These are phyloP conservation scores for Tipula helvola DNA, from an alignment of 2,888 invertebrate species.

Conservation along the genomic window DNA sequence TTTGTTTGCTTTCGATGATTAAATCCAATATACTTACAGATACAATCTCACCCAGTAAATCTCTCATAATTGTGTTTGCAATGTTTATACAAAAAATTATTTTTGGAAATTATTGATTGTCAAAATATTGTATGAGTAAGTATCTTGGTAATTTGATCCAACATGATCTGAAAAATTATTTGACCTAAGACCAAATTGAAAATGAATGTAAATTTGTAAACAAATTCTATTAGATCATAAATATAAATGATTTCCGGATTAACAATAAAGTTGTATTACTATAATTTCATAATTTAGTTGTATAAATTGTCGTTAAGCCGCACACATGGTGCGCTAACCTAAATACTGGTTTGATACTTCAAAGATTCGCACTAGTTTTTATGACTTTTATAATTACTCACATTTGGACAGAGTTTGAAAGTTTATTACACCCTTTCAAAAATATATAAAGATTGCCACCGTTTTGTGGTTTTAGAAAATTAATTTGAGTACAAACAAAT, in stretches of 20 bases:
- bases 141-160: background rate
- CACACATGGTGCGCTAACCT: background rate
- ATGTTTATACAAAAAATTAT: background rate
- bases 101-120: background rate
- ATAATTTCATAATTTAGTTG: background rate
- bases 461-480: background rate
- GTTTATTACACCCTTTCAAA: background rate
- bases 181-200: background rate
- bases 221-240: background rate
- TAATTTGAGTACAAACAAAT: background rate
- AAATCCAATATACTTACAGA: background rate
- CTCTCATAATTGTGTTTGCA: background rate
- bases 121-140: background rate
- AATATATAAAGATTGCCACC: background rate
- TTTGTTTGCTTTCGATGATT: background rate
- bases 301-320: background rate
- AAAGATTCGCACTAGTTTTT: background rate
- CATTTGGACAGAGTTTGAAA: background rate
- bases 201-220: background rate
- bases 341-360: background rate
- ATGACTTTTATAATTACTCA: background rate
- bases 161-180: background rate
- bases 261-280: background rate
- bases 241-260: background rate
- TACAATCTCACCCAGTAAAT: background rate